These are phyloP conservation scores for Ceryle rudis DNA, from an alignment of 2,797 vertebrate species.

Conservation along the genomic window DNA sequence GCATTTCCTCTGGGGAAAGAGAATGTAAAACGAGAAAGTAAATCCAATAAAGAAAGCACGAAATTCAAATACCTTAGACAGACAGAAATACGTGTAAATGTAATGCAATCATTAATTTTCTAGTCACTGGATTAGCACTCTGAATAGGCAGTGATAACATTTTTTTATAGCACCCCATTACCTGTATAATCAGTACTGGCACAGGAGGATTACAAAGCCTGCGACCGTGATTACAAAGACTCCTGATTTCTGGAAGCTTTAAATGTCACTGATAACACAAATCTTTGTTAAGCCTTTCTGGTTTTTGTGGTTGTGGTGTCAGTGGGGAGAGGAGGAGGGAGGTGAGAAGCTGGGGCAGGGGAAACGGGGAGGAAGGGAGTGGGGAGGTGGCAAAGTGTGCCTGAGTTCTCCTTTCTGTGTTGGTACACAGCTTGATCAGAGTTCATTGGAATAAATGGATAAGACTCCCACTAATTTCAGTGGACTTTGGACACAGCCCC, in stretches of 20 bases:
- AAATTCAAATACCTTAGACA: background rate
- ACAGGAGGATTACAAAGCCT: slow-evolving; percentile 6
- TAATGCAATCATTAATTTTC: background rate
- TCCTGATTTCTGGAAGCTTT: slow-evolving; percentile 27
- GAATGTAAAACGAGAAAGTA: background rate
- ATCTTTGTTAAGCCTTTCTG: background rate
- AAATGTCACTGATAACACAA: slow-evolving; percentile 13
- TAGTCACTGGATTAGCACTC: slow-evolving; percentile 2
- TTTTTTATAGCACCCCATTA: slow-evolving; percentile 18
- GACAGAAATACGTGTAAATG: background rate
- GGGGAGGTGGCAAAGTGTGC: background rate
- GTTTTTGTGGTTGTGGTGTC: background rate
- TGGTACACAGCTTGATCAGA: background rate
- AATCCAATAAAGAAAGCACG: background rate
- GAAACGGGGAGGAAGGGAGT: background rate
- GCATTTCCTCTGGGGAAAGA: background rate
- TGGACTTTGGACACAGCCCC: slow-evolving; percentile 22
- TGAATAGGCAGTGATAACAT: background rate
- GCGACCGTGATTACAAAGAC: background rate
- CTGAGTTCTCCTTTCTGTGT: background rate
- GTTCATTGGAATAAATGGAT: background rate
- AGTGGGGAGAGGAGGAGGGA: background rate
- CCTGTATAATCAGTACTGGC: slow-evolving; percentile 3
- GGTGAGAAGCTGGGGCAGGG: background rate
- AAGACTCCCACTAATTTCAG: background rate